Evolutionary conservation across 2,113 vertebrate species (phyloP).

Genomic region (Entomyzon cyanotis): DNA sequence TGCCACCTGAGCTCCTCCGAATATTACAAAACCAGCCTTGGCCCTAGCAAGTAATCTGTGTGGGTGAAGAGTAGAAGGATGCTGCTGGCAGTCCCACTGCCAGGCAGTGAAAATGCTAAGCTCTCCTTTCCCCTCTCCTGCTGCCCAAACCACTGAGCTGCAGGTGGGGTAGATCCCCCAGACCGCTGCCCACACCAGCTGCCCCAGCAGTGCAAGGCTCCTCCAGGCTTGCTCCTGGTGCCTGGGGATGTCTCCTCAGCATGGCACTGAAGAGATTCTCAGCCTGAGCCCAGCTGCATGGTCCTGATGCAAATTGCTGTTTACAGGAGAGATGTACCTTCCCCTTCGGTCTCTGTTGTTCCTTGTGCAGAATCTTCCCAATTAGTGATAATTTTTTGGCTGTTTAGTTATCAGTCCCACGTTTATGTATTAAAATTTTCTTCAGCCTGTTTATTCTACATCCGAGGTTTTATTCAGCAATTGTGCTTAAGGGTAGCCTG

Average conservation of each 20-base stretch:
- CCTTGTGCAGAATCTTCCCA: neutral
- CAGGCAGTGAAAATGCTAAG: neutral
- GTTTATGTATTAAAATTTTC: neutral
- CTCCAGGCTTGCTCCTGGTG: neutral
- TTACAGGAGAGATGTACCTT: neutral
- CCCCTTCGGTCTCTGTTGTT: neutral
- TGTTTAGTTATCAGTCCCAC: neutral
- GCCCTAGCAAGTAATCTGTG: neutral
- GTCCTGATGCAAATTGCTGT: neutral
- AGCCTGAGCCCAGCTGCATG: accelerated
- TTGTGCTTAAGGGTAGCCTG: neutral
- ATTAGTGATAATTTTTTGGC: neutral
- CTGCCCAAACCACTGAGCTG: neutral
- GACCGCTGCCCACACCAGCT: neutral
- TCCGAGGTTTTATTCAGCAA: neutral
- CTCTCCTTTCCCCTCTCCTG: neutral
- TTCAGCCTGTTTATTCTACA: neutral
- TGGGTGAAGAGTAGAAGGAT: neutral
- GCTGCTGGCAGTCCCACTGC: neutral
- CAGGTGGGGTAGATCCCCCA: accelerated
- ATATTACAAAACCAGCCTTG: neutral
- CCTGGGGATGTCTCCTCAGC: neutral
- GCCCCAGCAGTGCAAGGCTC: neutral
- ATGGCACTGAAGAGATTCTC: accelerated
- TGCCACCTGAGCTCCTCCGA: neutral